These are phyloP conservation scores for Lithosia quadra DNA, from an alignment of 2,888 invertebrate species.

Conservation along the genomic window DNA sequence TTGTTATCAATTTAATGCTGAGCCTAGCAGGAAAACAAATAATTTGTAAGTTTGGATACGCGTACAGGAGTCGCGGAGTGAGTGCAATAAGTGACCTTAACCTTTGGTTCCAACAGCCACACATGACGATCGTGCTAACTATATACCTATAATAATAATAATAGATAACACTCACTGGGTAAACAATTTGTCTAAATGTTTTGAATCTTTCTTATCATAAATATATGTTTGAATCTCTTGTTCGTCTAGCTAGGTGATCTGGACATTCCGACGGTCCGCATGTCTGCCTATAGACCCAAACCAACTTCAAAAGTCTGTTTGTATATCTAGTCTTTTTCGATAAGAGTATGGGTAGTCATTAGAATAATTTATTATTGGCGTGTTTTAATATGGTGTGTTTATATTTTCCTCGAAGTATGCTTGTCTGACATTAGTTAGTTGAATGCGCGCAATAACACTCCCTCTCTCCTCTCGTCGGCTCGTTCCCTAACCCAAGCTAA, in stretches of 20 bases:
- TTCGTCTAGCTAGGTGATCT: neutral
- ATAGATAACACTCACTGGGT: neutral
- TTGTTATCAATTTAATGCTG: neutral
- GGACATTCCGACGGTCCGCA: too few relatives aligned
- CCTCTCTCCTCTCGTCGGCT: conserved; percentile 27
- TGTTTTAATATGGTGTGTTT: neutral
- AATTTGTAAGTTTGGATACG: neutral
- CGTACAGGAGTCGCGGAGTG: neutral
- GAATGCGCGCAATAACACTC: neutral
- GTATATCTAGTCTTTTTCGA: too few relatives aligned
- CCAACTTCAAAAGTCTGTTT: too few relatives aligned
- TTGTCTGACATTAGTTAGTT: neutral
- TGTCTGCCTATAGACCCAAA: too few relatives aligned
- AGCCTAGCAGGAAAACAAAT: neutral
- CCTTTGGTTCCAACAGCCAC: neutral
- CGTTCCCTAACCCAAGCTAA: conserved; percentile 34
- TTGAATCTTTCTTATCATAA: neutral
- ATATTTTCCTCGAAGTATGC: neutral
- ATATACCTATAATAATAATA: too few relatives aligned
- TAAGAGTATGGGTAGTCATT: neutral
- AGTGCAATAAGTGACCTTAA: neutral
- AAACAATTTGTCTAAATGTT: neutral
- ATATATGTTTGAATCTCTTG: neutral
- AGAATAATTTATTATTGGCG: neutral
- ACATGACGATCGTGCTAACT: neutral